Evolutionary conservation across 37 sponge, comb jelly and placozoan species (phyloP).

Genomic region (Spongia lamella): DNA sequence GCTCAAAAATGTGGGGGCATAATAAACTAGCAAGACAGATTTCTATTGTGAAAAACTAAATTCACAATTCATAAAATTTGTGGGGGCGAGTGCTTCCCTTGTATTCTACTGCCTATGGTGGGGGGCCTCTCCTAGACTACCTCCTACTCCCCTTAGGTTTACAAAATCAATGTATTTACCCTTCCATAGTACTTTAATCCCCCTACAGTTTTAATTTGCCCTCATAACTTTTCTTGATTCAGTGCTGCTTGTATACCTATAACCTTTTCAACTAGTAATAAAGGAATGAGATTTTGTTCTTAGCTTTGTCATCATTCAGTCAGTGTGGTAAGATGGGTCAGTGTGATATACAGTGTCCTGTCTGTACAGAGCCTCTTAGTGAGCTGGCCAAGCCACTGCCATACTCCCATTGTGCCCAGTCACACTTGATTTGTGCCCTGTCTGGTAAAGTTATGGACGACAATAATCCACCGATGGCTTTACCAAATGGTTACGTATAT

Average conservation of each 20-base stretch:
- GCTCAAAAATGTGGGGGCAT: no score
- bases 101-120: no score
- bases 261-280: not conserved
- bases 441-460: slow-evolving; percentile 93
- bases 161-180: no score
- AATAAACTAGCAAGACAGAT: not conserved
- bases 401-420: slow-evolving; percentile 94
- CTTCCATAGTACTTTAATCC: no score
- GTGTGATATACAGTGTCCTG: slow-evolving; percentile 85
- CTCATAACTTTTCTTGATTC: not conserved
- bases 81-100: no score
- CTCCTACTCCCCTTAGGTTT: no score
- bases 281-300: not conserved
- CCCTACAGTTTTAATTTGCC: no score
- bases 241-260: not conserved
- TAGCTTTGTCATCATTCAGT: slow-evolving; percentile 32
- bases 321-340: slow-evolving; percentile 74
- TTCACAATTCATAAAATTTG: no score
- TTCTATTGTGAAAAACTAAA: no score
- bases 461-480: slow-evolving; percentile 93
- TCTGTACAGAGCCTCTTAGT: slow-evolving; percentile 87
- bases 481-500: slow-evolving; percentile 96
- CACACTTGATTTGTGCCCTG: slow-evolving; percentile 86
- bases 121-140: no score
- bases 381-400: slow-evolving; percentile 87